Evolutionary conservation across 2,797 vertebrate species (phyloP).

Genomic region (Sebastolobus alascanus): DNA sequence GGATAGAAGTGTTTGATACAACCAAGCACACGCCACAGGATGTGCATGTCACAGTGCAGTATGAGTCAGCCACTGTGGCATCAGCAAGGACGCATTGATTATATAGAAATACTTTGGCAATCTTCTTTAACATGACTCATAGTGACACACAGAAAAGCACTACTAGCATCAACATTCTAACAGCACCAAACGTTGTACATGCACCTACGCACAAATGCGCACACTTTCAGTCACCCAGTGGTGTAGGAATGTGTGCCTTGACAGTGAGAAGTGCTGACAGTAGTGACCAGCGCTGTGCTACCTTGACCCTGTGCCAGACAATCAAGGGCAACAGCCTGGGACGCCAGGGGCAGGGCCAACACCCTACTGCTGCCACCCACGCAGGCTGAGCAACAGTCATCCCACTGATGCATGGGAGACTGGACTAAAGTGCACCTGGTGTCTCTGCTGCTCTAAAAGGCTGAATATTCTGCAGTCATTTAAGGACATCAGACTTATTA

Average conservation of each 20-base stretch:
- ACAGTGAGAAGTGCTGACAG: constrained; percentile 37
- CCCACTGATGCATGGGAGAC: constrained; percentile 35
- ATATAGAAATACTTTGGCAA: constrained; percentile 47
- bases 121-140: constrained; percentile 53
- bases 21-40: constrained; percentile 41
- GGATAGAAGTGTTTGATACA: constrained; percentile 39
- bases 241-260: constrained; percentile 15
- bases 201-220: not conserved
- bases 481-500: constrained; percentile 17
- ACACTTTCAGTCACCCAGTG: constrained; percentile 5
- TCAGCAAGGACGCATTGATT: constrained; percentile 45
- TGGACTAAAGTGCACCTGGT: constrained; percentile 52
- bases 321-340: constrained; percentile 65
- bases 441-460: constrained; percentile 32
- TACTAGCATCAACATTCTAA: constrained; percentile 11
- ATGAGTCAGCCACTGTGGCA: constrained; percentile 56
- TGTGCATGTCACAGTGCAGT: constrained; percentile 24
- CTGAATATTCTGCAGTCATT: constrained; percentile 25
- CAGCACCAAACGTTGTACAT: not conserved
- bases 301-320: constrained; percentile 66
- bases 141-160: not conserved
- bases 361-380: constrained; percentile 59
- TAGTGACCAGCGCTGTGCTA: constrained; percentile 30
- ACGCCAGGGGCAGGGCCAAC: constrained; percentile 44
- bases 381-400: constrained; percentile 49